Evolutionary conservation across 2,113 vertebrate genomes (phyloP), one percentile per base, ranked within the genome.

Genomic region (Myiopsitta monachus): DNA sequence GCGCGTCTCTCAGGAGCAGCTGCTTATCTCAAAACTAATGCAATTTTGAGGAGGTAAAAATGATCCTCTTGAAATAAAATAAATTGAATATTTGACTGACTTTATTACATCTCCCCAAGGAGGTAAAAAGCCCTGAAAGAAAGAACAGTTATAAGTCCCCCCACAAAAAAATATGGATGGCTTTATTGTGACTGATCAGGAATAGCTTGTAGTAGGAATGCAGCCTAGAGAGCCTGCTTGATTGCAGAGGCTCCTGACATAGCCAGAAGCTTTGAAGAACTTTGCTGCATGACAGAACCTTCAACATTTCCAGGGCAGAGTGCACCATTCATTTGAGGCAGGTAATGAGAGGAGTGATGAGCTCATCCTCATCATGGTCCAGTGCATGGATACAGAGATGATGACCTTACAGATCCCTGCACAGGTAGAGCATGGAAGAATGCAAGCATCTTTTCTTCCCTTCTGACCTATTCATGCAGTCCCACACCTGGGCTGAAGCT

Each of bases 201-300:
- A 30, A 24, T 15, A 30, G 36, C 6, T 61, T 46, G 16, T 6
- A 44, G 2, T 52, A 33, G 46, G 33, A 47, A 61, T 13, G 49
- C 36, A 78, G 49, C 19, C 33, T 0, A 47, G 28, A 66, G 6
- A 36, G 0, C 16, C 10, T 38, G 17, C 38, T 66, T 88, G 68
- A 44, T 18, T 0, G 0, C 2, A 4, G 64, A 46, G 14, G 11
- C 10, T 74, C 31, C 44, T 2, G 1, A 27, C 4, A 1, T 17
- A 43, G 69, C 16, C 31, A 62, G 73, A 47, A 81, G 14, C 14
- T 79, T 18, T 55, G 39, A 52, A 79, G 64, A 81, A 19, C 6
- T 78, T 49, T 61, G 27, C 27, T 59, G 38, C 52, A 18, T 39
- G 24, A 61, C 10, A 41, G 18, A 8, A 63, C 12, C 22, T 69